These are phyloP conservation scores for Montipora capitata DNA, from an alignment of 92 coral and sea anemone species.

Conservation along the genomic window DNA sequence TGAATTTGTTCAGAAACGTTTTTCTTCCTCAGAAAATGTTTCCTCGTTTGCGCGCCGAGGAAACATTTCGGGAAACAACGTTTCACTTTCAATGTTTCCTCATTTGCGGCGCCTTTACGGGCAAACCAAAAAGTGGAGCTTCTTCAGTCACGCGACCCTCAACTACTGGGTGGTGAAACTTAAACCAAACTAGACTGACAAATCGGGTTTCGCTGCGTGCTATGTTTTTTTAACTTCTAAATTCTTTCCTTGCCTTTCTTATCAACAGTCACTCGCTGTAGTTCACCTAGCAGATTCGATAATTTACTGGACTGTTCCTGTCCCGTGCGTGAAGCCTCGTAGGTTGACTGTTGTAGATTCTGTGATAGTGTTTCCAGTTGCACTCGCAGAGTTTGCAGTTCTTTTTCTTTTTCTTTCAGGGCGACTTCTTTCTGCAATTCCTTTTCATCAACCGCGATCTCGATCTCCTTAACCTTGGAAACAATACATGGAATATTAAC, in stretches of 20 bases:
- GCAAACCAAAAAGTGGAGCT: too few relatives aligned
- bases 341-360: constrained; percentile 57
- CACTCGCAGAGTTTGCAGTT: constrained; percentile 82
- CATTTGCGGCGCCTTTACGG: too few relatives aligned
- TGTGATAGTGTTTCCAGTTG: constrained; percentile 78
- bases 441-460: constrained; percentile 98
- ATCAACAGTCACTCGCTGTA: constrained; percentile 68
- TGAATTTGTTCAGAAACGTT: too few relatives aligned
- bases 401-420: constrained; percentile 94
- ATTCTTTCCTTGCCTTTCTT: constrained; percentile 58
- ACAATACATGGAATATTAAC: not conserved
- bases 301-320: constrained; percentile 63
- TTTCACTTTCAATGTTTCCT: too few relatives aligned
- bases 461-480: constrained; percentile 78
- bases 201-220: too few relatives aligned
- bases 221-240: not conserved
- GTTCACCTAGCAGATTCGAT: constrained; percentile 58
- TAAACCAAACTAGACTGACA: too few relatives aligned
- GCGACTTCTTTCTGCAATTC: constrained; percentile 99
- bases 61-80: too few relatives aligned
- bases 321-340: constrained; percentile 69
- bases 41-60: too few relatives aligned
- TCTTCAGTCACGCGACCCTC: too few relatives aligned
- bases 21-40: too few relatives aligned
- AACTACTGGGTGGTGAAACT: too few relatives aligned